Conservation (phyloP, 2,113 vertebrate genomes). For the Chlamydotis undulata region DNA sequence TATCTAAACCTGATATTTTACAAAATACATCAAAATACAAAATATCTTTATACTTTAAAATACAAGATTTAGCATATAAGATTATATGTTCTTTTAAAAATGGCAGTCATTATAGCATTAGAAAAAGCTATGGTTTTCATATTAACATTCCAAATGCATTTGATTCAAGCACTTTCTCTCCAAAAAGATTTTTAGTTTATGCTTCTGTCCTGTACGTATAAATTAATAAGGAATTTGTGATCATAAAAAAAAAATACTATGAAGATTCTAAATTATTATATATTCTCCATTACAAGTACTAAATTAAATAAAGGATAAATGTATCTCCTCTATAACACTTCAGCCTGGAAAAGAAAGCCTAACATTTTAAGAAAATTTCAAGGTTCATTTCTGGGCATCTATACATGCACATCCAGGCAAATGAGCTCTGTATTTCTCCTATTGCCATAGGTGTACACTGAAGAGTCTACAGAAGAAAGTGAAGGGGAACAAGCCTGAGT, state of each 20-base stretch:
- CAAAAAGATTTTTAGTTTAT: neutral
- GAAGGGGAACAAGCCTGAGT: neutral
- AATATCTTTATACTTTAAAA: neutral
- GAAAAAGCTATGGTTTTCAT: neutral
- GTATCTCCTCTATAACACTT: neutral
- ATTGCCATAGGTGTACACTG: neutral
- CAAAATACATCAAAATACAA: neutral
- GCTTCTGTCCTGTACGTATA: neutral
- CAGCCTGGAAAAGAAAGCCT: neutral
- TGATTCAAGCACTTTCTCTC: neutral
- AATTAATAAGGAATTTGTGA: neutral
- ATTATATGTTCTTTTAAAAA: neutral
- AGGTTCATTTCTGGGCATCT: neutral
- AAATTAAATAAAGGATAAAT: neutral
- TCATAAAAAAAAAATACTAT: neutral
- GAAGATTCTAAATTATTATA: neutral
- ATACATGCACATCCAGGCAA: neutral
- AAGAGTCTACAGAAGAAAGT: neutral
- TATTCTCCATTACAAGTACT: neutral
- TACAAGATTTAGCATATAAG: neutral
- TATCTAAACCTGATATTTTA: neutral
- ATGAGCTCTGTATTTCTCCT: neutral
- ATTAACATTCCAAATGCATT: neutral
- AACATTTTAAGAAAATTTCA: neutral
- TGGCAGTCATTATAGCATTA: neutral